Evolutionary conservation across 1,140 invertebrate genomes (phyloP).

Genomic region (Planococcus citri): DNA sequence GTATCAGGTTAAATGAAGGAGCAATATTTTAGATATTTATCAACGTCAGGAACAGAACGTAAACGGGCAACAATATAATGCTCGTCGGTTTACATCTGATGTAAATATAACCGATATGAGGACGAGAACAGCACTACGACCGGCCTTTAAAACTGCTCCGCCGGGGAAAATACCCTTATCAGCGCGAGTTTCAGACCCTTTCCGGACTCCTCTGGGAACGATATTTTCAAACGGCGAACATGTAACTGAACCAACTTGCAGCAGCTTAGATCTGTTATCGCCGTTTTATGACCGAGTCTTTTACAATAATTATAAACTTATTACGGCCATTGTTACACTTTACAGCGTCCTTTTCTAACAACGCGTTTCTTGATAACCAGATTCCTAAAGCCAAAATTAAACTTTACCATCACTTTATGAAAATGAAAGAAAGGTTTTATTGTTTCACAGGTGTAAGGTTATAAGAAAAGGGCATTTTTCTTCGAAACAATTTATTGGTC

Average conservation of each 20-base stretch:
- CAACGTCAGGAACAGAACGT: conserved; percentile 17
- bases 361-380: neutral
- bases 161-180: conserved; percentile 19
- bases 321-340: conserved; percentile 15
- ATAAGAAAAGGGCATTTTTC: neutral
- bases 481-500: neutral
- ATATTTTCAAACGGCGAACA: conserved; percentile 18
- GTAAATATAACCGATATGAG: conserved; percentile 17
- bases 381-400: neutral
- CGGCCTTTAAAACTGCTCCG: conserved; percentile 14
- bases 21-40: conserved; percentile 21
- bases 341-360: neutral
- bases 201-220: conserved; percentile 14
- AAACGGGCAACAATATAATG: conserved; percentile 18
- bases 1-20: conserved; percentile 20
- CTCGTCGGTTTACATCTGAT: conserved; percentile 9
- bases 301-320: conserved; percentile 21
- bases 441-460: neutral
- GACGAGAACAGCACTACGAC: conserved; percentile 14
- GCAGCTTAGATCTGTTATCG: conserved; percentile 19
- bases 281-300: conserved; percentile 19
- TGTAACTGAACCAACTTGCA: conserved; percentile 17
- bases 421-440: neutral
- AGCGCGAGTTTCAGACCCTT: conserved; percentile 15
- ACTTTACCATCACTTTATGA: neutral